A percentile compares a stretch with the other conserved stretches of the same genome.
Conservation (phyloP, 2,113 vertebrate species). For the human (Homo sapiens) region GRCh38 chr14:80002001-80002500, state of each 20-base stretch:
- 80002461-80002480: background rate
- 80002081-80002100: background rate
- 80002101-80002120: background rate
- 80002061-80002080: background rate
- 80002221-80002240: background rate
- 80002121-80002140: background rate
- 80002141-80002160: background rate
- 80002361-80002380: background rate
- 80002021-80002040: background rate
- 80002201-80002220: background rate
- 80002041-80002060: background rate
- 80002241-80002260: background rate
- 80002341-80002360: background rate
- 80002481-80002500: background rate
- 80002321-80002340: background rate
- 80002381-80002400: background rate
- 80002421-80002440: background rate
- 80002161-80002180: background rate
- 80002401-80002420: background rate
- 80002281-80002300: background rate
- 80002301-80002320: background rate
- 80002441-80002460: background rate
- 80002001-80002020: background rate
- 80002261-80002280: background rate
- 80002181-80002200: background rate